A percentile compares a stretch with the other conserved stretches of the same genome.
Evolutionary conservation across 2,888 invertebrate genomes (phyloP).

Genomic region (Rhagium mordax): DNA sequence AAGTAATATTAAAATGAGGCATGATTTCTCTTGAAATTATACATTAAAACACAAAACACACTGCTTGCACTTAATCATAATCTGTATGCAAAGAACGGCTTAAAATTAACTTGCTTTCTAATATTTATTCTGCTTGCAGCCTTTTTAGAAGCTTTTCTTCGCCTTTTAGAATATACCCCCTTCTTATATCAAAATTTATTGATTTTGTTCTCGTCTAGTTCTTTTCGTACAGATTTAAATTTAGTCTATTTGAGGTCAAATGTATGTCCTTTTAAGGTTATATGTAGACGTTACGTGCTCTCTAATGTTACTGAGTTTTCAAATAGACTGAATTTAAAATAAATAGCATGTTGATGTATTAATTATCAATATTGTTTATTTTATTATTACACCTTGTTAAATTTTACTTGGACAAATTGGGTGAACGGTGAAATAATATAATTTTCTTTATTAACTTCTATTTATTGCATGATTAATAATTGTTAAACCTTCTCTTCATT

Average conservation of each 20-base stretch:
- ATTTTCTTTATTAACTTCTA: conserved; percentile 1
- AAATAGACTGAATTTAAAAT: conserved; percentile 24
- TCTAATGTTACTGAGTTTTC: background rate
- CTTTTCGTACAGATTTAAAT: conserved; percentile 63
- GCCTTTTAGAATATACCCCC: conserved; percentile 45
- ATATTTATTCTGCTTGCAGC: conserved; percentile 44
- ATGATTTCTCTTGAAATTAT: conserved; percentile 51
- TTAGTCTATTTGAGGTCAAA: conserved; percentile 15
- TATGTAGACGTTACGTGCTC: no score
- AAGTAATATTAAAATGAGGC: conserved; percentile 65
- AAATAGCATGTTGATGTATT: conserved; percentile 34
- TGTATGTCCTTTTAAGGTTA: no score
- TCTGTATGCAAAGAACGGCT: conserved; percentile 65
- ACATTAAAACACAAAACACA: conserved; percentile 45
- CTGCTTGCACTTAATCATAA: conserved; percentile 59
- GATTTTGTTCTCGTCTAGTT: conserved; percentile 52
- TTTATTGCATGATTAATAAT: conserved; percentile 5
- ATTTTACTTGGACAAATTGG: background rate
- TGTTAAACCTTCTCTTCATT: background rate
- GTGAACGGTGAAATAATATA: conserved; percentile 32
- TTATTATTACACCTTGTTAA: conserved; percentile 16
- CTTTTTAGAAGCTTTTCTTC: conserved; percentile 49
- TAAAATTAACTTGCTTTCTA: conserved; percentile 50
- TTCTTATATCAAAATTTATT: conserved; percentile 32
- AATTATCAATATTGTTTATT: conserved; percentile 21